A percentile compares a stretch with the other conserved stretches of the same genome.
These are phyloP conservation scores for Drosophila falleni DNA, from an alignment of 2,888 invertebrate species.

Conservation along the genomic window DNA sequence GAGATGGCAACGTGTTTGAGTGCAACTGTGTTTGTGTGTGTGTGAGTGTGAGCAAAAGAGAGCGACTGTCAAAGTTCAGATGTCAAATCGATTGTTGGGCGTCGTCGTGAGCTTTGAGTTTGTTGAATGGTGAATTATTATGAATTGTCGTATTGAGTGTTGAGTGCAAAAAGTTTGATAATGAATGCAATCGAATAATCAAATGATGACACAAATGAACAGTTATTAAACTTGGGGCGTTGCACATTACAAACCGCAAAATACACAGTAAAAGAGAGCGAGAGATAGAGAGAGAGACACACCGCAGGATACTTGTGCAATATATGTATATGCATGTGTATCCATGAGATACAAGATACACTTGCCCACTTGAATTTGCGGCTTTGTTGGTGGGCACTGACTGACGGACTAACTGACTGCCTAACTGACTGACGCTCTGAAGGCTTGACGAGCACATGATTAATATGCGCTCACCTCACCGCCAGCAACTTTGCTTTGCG, in stretches of 20 bases:
- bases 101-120: constrained; percentile 9
- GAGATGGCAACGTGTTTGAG: constrained; percentile 3
- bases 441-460: constrained; percentile 79
- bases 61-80: constrained; percentile 58
- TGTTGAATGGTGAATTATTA: constrained; percentile 13
- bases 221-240: constrained; percentile 63
- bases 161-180: constrained; percentile 38
- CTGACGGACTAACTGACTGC: constrained; percentile 1
- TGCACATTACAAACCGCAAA: constrained; percentile 45
- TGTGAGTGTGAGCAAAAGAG: constrained; percentile 19
- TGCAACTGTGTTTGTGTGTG: neutral
- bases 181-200: constrained; percentile 40
- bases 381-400: constrained; percentile 74
- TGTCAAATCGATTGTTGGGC: constrained; percentile 71
- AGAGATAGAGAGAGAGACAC: neutral
- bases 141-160: constrained; percentile 24
- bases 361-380: constrained; percentile 54
- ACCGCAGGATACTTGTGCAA: constrained; percentile 49
- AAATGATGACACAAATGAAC: constrained; percentile 73
- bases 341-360: constrained; percentile 43
- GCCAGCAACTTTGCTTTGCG: constrained; percentile 18
- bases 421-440: constrained; percentile 27
- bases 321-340: constrained; percentile 27
- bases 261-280: too few relatives aligned
- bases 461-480: constrained; percentile 69